phyloP scores from a whole-genome alignment of 1,140 invertebrate species.

The Sycobia sp. region DNA sequence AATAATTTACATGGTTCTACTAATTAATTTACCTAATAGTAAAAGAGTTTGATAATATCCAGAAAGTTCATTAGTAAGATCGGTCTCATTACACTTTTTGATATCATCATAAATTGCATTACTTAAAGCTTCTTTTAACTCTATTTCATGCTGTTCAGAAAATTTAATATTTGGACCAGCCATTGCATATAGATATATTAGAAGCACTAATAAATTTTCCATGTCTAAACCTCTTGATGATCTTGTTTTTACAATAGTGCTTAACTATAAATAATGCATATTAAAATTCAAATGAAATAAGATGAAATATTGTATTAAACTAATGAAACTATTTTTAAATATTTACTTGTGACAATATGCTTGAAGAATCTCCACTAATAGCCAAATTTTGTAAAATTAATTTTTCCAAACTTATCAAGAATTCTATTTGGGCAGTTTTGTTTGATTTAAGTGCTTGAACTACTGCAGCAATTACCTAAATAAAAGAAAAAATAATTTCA shows the following conservation, averaged over 20 bases:
- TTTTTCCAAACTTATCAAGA: conserved; percentile 65
- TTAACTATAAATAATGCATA: conserved; percentile 22
- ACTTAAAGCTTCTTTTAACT: conserved; percentile 60
- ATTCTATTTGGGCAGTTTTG: conserved; percentile 61
- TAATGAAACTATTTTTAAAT: background rate
- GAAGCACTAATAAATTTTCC: conserved; percentile 66
- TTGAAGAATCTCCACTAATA: conserved; percentile 66
- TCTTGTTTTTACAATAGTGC: conserved; percentile 48
- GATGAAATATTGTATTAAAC: background rate
- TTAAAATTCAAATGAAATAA: conserved; percentile 1
- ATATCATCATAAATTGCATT: conserved; percentile 68
- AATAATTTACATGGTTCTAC: background rate
- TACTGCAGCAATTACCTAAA: conserved; percentile 66
- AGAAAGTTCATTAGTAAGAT: conserved; percentile 43
- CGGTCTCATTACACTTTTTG: conserved; percentile 48
- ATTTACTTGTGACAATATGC: conserved; percentile 65
- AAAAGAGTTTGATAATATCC: conserved; percentile 53
- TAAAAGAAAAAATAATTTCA: conserved; percentile 40
- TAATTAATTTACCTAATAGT: conserved; percentile 45
- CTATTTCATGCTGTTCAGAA: conserved; percentile 63
- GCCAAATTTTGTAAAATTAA: conserved; percentile 66
- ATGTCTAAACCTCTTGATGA: conserved; percentile 63
- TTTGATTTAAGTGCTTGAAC: conserved; percentile 66
- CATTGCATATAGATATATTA: conserved; percentile 69
- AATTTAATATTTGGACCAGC: conserved; percentile 66